These are phyloP conservation scores for Synaphobranchus kaupii DNA, from an alignment of 2,797 vertebrate genomes.

Conservation along the genomic window DNA sequence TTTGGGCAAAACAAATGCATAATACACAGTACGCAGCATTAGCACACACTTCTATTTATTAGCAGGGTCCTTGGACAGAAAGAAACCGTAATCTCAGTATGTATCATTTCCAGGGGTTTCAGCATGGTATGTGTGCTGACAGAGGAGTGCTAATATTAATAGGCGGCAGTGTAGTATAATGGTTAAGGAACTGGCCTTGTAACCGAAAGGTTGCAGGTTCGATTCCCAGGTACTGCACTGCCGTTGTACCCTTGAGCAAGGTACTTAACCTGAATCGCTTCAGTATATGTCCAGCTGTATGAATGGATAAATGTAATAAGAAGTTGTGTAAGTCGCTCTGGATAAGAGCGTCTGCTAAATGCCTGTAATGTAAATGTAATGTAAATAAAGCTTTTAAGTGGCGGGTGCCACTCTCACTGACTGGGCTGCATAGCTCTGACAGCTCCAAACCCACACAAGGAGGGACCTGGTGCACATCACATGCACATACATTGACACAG, in stretches of 20 bases:
- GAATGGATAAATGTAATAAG: too few species aligned
- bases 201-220: too few species aligned
- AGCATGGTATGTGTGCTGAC: background rate
- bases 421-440: background rate
- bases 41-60: conserved; percentile 8
- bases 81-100: background rate
- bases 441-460: background rate
- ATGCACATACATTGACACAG: too few species aligned
- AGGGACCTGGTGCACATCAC: background rate
- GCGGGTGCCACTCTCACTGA: background rate
- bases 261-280: too few species aligned
- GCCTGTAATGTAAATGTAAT: too few species aligned
- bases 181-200: too few species aligned
- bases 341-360: too few species aligned
- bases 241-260: too few species aligned
- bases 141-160: background rate
- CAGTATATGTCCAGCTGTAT: too few species aligned
- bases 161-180: too few species aligned
- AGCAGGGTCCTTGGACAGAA: background rate
- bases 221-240: too few species aligned
- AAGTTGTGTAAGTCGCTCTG: too few species aligned
- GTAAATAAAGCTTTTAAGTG: conserved; percentile 9
- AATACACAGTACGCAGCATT: conserved; percentile 15
- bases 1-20: background rate
- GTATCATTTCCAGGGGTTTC: background rate